phyloP scores from a whole-genome alignment of 2,797 vertebrate genomes.

The Anisognathus igniventris region DNA sequence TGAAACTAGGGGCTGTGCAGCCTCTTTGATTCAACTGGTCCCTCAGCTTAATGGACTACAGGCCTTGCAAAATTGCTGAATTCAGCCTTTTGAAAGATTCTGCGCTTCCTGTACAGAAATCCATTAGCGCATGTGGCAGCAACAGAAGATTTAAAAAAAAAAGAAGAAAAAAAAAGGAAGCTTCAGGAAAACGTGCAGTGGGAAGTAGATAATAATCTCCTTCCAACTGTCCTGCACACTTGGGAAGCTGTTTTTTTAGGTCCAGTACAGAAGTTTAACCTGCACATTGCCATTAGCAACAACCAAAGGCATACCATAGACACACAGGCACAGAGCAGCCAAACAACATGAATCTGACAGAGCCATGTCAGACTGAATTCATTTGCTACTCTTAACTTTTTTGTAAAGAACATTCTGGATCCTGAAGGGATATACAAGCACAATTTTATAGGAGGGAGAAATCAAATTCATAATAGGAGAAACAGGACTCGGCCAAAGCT shows the following conservation, averaged over 20 bases:
- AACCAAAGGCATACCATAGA: neutral
- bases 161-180: neutral
- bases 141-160: neutral
- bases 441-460: neutral
- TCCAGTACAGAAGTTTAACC: neutral
- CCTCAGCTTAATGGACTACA: slow-evolving; percentile 54
- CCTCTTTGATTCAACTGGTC: slow-evolving; percentile 53
- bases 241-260: neutral
- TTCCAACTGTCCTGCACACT: neutral
- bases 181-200: neutral
- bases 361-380: rapidly evolving
- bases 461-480: neutral
- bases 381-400: neutral
- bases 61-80: slow-evolving; percentile 45
- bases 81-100: slow-evolving; percentile 45
- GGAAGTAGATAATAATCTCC: neutral
- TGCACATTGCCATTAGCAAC: neutral
- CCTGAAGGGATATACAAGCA: neutral
- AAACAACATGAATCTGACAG: neutral
- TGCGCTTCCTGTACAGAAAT: slow-evolving; percentile 40
- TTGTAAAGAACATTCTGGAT: neutral
- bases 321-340: neutral
- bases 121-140: neutral
- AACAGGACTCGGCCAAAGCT: neutral
- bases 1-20: slow-evolving; percentile 24